phyloP scores from a whole-genome alignment of 2,113 vertebrate species.

The Corynorhinus townsendii region DNA sequence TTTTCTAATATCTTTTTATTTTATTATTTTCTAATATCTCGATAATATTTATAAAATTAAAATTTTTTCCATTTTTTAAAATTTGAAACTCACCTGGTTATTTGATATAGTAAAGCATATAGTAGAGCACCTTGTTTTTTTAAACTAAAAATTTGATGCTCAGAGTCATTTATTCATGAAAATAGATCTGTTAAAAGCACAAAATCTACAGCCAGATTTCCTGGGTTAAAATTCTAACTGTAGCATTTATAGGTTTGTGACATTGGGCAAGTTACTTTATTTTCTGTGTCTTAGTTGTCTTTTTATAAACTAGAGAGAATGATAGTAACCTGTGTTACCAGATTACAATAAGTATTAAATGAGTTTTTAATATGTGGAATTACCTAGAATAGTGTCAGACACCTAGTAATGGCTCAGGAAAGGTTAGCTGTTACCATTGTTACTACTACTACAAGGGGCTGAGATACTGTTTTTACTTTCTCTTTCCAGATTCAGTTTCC shows the following conservation, averaged over 20 bases:
- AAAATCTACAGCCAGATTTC: not conserved
- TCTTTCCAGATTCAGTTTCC: conserved; percentile 50
- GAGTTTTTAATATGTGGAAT: conserved; percentile 22
- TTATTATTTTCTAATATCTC: not conserved
- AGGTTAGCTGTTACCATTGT: not conserved
- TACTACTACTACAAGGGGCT: not conserved
- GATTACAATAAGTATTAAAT: not conserved
- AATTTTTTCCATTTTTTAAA: not conserved
- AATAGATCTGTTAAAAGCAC: not conserved
- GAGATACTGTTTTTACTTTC: not conserved
- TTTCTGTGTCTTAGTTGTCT: conserved; percentile 8
- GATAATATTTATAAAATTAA: not conserved
- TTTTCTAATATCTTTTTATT: not conserved
- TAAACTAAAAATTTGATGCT: not conserved
- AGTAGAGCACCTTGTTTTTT: not conserved
- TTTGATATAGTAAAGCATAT: not conserved
- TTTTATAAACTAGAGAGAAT: not conserved
- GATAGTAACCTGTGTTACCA: not conserved
- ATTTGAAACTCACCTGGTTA: not conserved
- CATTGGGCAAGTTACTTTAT: not conserved
- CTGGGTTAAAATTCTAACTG: not conserved
- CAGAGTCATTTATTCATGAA: not conserved
- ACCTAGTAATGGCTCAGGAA: conserved; percentile 6
- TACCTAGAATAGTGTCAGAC: not conserved
- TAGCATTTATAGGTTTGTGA: not conserved